Percentiles rank a stretch among this genome's conserved stretches.
These are phyloP conservation scores for Ophion ventricosus DNA, from an alignment of 2,888 invertebrate species.

Conservation along the genomic window DNA sequence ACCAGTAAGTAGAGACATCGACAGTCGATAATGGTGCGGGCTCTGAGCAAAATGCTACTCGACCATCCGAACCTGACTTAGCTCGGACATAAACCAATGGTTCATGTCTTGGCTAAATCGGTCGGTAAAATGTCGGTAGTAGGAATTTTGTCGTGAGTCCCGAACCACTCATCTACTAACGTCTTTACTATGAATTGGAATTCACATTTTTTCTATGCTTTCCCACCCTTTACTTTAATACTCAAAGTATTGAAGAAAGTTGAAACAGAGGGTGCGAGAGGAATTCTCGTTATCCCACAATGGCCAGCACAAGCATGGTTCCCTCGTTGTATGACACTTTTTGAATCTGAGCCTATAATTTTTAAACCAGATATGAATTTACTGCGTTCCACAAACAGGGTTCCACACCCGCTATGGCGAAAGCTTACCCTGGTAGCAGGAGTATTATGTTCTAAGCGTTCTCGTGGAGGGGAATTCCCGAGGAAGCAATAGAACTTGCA, in stretches of 20 bases:
- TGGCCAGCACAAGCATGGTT: constrained; percentile 18
- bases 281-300: not conserved
- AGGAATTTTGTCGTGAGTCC: too few relatives aligned
- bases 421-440: constrained; percentile 42
- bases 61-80: too few relatives aligned
- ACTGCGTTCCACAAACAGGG: constrained; percentile 3
- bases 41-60: too few relatives aligned
- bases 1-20: too few relatives aligned
- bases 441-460: constrained; percentile 25
- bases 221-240: constrained; percentile 18
- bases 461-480: constrained; percentile 13
- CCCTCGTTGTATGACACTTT: not conserved
- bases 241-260: constrained; percentile 5
- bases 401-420: constrained; percentile 27
- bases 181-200: constrained; percentile 21
- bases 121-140: too few relatives aligned
- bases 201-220: constrained; percentile 53
- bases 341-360: not conserved
- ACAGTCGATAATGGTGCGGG: too few relatives aligned
- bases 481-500: not conserved
- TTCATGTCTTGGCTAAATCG: too few relatives aligned
- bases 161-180: too few relatives aligned
- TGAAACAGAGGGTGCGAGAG: not conserved
- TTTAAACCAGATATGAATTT: constrained; percentile 9
- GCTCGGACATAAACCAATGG: too few relatives aligned